Conservation (phyloP, 2,113 vertebrate species). For the Tragelaphus strepsiceros region DNA sequence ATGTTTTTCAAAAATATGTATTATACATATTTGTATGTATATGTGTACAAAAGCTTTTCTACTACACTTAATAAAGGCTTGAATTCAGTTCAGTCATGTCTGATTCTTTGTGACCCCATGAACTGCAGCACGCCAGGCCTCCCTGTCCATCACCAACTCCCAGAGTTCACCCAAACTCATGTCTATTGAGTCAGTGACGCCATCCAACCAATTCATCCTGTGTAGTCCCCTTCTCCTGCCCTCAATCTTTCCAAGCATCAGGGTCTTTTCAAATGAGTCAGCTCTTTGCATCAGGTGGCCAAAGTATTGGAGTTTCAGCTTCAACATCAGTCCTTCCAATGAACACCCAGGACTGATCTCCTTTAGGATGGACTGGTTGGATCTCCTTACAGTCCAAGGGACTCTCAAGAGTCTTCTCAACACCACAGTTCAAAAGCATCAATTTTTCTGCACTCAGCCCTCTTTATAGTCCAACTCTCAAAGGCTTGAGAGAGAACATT, state of each 20-base stretch:
- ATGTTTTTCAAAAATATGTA: not conserved
- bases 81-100: not conserved
- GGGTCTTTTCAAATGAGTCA: not conserved
- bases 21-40: not conserved
- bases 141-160: not conserved
- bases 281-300: not conserved
- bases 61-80: not conserved
- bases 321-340: not conserved
- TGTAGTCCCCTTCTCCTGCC: not conserved
- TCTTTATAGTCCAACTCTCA: not conserved
- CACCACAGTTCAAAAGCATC: not conserved
- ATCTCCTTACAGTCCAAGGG: not conserved
- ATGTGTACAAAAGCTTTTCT: not conserved
- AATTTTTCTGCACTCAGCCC: accelerated
- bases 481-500: not conserved
- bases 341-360: too few relatives aligned
- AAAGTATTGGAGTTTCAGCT: not conserved
- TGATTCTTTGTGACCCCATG: not conserved
- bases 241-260: not conserved
- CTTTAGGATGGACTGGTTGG: not conserved
- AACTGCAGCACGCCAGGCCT: not conserved
- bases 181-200: not conserved
- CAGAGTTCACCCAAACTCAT: not conserved
- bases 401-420: not conserved
- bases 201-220: not conserved